phyloP scores from a whole-genome alignment of 2,888 invertebrate genomes.

The Nineta flava region DNA sequence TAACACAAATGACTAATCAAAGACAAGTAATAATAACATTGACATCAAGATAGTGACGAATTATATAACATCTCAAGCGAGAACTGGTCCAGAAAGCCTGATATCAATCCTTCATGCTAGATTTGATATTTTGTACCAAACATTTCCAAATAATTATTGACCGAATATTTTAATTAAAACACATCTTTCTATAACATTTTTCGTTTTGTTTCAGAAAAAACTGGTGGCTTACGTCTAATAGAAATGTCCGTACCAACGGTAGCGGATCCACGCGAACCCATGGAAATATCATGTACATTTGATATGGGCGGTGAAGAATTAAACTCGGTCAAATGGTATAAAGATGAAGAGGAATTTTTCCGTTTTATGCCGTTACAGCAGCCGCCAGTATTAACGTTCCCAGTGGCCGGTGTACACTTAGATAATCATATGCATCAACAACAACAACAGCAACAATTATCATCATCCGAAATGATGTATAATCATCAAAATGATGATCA shows the following conservation, averaged over 20 bases:
- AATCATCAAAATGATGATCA: too few species aligned
- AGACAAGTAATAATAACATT: too few species aligned
- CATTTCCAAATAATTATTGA: too few species aligned
- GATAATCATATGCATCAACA: conserved; percentile 6
- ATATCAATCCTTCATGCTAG: too few species aligned
- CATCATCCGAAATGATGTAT: too few species aligned
- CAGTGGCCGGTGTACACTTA: conserved; percentile 26
- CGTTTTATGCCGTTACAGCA: conserved; percentile 22
- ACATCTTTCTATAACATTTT: too few species aligned
- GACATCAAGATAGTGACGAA: too few species aligned
- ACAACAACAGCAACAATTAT: not conserved
- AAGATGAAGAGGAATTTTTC: conserved; percentile 32
- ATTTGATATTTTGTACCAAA: too few species aligned
- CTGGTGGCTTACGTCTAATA: conserved; percentile 19
- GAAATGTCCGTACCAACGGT: conserved; percentile 31
- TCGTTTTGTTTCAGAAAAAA: not conserved
- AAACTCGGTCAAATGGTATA: conserved; percentile 36
- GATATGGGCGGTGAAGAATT: conserved; percentile 31
- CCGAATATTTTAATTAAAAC: too few species aligned
- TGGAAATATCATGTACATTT: conserved; percentile 31
- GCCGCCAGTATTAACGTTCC: conserved; percentile 22
- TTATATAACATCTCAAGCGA: too few species aligned
- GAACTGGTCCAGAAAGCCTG: too few species aligned
- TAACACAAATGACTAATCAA: too few species aligned
- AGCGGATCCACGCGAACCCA: conserved; percentile 31